phyloP scores from a whole-genome alignment of 1,140 invertebrate genomes.

The Oncopodura yosiiana region DNA sequence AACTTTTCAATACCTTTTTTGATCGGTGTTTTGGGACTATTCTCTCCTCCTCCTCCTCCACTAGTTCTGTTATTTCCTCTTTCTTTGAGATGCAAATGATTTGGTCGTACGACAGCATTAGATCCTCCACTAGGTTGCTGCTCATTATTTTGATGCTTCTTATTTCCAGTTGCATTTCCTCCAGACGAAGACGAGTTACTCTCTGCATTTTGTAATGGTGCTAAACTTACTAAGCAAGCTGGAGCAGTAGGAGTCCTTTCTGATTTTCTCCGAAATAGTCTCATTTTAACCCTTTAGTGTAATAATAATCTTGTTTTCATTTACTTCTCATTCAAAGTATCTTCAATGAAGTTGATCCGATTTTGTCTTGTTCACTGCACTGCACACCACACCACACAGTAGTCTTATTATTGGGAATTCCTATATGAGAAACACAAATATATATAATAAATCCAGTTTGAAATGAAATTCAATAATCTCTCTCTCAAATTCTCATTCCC shows the following conservation, averaged over 20 bases:
- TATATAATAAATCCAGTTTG: neutral
- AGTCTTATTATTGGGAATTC: neutral
- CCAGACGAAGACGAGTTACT: neutral
- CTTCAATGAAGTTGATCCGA: neutral
- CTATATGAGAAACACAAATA: neutral
- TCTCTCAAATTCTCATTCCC: too few relatives aligned
- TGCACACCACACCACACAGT: too few relatives aligned
- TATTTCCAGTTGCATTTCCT: neutral
- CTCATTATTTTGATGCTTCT: neutral
- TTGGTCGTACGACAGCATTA: neutral
- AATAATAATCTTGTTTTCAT: neutral
- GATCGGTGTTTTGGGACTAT: conserved; percentile 28
- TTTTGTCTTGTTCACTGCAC: neutral
- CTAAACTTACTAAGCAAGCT: conserved; percentile 25
- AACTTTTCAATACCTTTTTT: conserved; percentile 22
- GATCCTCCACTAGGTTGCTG: neutral
- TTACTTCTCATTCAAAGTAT: neutral
- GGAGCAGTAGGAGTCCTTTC: conserved; percentile 22
- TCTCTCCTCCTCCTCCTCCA: conserved; percentile 1
- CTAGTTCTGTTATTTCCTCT: conserved; percentile 6
- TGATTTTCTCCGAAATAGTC: conserved; percentile 31
- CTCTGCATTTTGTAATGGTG: conserved; percentile 16
- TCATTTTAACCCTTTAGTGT: conserved; percentile 17
- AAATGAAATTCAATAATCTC: neutral
- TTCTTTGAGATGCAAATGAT: conserved; percentile 20